Evolutionary conservation across 2,113 vertebrate genomes (phyloP), one percentile per base, ranked within the genome.

Genomic region (Larimichthys crocea): DNA sequence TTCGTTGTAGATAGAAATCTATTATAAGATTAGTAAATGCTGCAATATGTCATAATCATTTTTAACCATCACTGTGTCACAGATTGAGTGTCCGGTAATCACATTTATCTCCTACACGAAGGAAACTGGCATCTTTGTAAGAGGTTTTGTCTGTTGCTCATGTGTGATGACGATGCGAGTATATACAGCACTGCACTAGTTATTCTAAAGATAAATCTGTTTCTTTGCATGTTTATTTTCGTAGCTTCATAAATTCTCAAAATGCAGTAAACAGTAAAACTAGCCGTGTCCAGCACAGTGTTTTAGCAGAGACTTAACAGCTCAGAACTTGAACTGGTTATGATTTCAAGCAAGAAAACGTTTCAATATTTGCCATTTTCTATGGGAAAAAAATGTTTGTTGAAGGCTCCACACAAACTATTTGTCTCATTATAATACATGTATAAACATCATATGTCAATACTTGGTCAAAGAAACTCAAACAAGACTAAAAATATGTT

Each of bases 211-310:
- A 74, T 26, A 48, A 20, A 65, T 72, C 5, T 49, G 4, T 79
- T 84, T 74, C 2, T 84, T 78, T 83, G 63, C 80, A 84, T 73
- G 74, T 67, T 80, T 49, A 60, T 77, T 82, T 85, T 78, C 35
- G 77, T 42, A 67, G 69, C 64, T 80, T 80, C 19, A 12, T 53
- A 10, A 10, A 62, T 65, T 81, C 46, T 80, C 29, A 48, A 14
- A 79, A 20, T 53, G 49, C 22, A 74, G 44, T n/a, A n/a, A 6
- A 8, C 19, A 64, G 9, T 65, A 16, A 66, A 40, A 73, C 52
- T 48, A 49, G 49, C 46, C 74, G 35, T 53, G n/a, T 74, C 60
- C 0, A 0, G 61, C 70, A 66, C 63, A 77, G n/a, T 2, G 4
- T 24, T 49, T 63, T 22, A 63, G 12, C 42, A 22, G 40, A 66